phyloP scores from a whole-genome alignment of 1,140 invertebrate species.

The Berghia stephanieae region DNA sequence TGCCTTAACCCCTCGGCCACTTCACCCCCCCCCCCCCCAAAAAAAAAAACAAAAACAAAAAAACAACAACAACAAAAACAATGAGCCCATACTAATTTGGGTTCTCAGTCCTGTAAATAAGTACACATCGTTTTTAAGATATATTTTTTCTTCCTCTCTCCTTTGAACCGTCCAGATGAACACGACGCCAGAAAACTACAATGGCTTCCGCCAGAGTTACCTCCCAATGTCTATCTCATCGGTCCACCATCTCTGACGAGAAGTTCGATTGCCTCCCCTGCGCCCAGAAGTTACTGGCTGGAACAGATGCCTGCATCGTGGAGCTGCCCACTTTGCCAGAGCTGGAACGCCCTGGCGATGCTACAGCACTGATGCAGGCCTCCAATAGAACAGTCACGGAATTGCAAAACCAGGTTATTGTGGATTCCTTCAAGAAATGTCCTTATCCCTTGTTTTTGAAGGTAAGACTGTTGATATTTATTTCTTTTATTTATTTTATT shows the following conservation, averaged over 20 bases:
- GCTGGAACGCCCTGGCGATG: conserved; percentile 52
- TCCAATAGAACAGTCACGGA: conserved; percentile 44
- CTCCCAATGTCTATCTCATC: conserved; percentile 73
- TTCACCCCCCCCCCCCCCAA: too few species aligned
- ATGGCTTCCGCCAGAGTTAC: conserved; percentile 63
- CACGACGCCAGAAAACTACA: conserved; percentile 55
- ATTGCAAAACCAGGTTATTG: conserved; percentile 55
- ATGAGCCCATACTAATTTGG: conserved; percentile 58
- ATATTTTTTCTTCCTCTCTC: background rate
- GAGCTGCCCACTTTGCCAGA: conserved; percentile 51
- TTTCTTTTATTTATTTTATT: too few species aligned
- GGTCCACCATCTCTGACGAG: conserved; percentile 65
- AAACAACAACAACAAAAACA: too few species aligned
- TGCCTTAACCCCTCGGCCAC: too few species aligned
- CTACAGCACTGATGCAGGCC: conserved; percentile 51
- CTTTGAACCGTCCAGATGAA: conserved; percentile 52
- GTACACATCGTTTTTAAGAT: too few species aligned
- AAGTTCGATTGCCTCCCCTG: conserved; percentile 49
- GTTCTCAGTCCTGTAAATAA: conserved; percentile 57
- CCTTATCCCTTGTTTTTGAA: conserved; percentile 60
- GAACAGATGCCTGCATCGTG: conserved; percentile 43
- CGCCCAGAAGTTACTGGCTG: conserved; percentile 37
- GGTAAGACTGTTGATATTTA: too few species aligned
- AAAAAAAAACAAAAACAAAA: too few species aligned
- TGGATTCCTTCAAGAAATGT: conserved; percentile 55